Evolutionary conservation across 2,888 invertebrate species (phyloP).

Genomic region (Volucella inflata): DNA sequence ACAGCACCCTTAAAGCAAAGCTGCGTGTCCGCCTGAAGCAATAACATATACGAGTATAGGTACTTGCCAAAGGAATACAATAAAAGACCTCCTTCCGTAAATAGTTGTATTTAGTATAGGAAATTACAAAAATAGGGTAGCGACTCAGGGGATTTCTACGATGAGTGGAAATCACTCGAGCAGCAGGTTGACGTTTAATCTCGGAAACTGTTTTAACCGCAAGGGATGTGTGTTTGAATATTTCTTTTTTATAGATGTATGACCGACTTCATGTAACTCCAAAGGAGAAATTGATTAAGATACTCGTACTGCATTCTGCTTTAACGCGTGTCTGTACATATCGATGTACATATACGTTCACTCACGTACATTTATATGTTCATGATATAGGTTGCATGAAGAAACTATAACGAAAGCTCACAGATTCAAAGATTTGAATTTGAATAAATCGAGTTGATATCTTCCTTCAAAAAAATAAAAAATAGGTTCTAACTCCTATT

Average conservation of each 20-base stretch:
- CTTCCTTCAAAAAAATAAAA: too few relatives aligned
- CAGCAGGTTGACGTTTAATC: slow-evolving; percentile 69
- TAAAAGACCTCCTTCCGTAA: slow-evolving; percentile 48
- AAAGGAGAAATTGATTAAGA: neutral
- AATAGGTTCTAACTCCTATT: too few relatives aligned
- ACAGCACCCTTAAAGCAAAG: slow-evolving; percentile 59
- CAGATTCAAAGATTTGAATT: too few relatives aligned
- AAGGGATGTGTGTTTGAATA: slow-evolving; percentile 15
- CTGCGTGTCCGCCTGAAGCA: slow-evolving; percentile 55
- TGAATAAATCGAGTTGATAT: too few relatives aligned
- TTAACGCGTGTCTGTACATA: too few relatives aligned
- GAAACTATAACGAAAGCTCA: too few relatives aligned
- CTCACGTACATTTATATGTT: too few relatives aligned
- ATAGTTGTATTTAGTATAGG: slow-evolving; percentile 19
- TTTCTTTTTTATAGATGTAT: slow-evolving; percentile 12
- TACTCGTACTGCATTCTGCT: too few relatives aligned
- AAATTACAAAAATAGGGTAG: slow-evolving; percentile 58
- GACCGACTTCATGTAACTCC: neutral
- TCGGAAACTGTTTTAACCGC: slow-evolving; percentile 56
- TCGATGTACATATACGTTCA: too few relatives aligned
- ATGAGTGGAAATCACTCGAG: slow-evolving; percentile 44
- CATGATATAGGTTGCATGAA: too few relatives aligned
- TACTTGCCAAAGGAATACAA: slow-evolving; percentile 49
- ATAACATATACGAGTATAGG: slow-evolving; percentile 5
- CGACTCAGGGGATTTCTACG: slow-evolving; percentile 59